Evolutionary conservation across 2,113 vertebrate species (phyloP).

Genomic region (Pelecanoides urinatrix): DNA sequence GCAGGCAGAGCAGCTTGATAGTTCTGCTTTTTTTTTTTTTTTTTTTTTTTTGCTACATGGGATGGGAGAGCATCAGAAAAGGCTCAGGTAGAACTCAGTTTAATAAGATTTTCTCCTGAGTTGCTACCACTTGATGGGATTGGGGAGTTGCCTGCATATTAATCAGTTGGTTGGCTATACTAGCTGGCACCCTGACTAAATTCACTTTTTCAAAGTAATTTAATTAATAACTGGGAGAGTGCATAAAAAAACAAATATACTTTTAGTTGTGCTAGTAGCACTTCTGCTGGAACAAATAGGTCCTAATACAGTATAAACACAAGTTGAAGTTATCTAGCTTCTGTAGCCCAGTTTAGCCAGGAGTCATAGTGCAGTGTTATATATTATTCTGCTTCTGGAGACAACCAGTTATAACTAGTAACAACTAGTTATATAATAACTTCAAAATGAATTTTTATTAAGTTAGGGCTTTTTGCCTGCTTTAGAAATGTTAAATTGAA

Average conservation of each 20-base stretch:
- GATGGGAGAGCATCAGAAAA: background rate
- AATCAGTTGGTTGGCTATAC: background rate
- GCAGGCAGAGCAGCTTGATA: background rate
- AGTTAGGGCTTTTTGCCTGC: background rate
- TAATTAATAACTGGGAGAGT: background rate
- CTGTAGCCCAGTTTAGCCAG: background rate
- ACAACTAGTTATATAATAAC: background rate
- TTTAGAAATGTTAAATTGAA: background rate
- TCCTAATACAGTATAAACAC: background rate
- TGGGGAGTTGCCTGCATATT: background rate
- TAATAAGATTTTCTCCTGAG: background rate
- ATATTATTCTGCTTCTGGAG: background rate
- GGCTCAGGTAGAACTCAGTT: background rate
- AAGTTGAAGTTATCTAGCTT: background rate
- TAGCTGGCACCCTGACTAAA: background rate
- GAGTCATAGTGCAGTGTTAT: background rate
- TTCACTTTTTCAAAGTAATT: background rate
- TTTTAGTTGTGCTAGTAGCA: background rate
- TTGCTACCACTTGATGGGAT: background rate
- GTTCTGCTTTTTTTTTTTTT: background rate
- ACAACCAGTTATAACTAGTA: background rate
- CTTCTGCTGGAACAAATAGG: no score
- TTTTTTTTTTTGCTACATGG: background rate
- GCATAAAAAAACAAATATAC: background rate
- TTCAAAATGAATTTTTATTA: background rate